A percentile compares a stretch with the other conserved stretches of the same genome.
phyloP scores from a whole-genome alignment of 1,140 invertebrate genomes.

The Homalodisca vitripennis region DNA sequence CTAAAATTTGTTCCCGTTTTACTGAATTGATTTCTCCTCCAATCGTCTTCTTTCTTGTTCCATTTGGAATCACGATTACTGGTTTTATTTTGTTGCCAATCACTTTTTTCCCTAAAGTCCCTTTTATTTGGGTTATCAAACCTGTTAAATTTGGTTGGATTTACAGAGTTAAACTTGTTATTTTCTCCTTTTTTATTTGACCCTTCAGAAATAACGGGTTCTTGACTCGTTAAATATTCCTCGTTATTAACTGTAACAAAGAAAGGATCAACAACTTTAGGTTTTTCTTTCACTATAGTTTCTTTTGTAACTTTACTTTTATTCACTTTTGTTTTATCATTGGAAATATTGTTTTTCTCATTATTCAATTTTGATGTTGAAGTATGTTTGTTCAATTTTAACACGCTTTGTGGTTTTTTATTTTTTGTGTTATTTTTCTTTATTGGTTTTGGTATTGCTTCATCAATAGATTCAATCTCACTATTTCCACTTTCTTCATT shows the following conservation, averaged over 20 bases:
- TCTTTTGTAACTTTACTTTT: neutral
- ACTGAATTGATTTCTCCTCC: neutral
- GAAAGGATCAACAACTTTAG: constrained; percentile 54
- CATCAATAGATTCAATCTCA: neutral
- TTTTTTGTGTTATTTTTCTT: neutral
- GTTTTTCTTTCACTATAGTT: neutral
- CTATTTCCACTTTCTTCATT: too few relatives aligned
- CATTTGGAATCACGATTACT: neutral
- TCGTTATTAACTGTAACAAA: constrained; percentile 57
- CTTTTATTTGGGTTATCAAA: neutral
- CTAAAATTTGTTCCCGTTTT: neutral
- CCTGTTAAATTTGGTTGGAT: constrained; percentile 31
- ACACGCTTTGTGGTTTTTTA: neutral
- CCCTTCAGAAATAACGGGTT: constrained; percentile 35
- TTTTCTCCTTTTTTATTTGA: constrained; percentile 47
- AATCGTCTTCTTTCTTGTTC: neutral
- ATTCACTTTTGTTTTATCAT: neutral
- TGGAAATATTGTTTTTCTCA: neutral
- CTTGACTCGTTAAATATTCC: constrained; percentile 56
- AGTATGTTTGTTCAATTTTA: neutral
- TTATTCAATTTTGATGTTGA: neutral
- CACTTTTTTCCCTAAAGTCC: neutral
- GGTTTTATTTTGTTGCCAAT: constrained; percentile 6
- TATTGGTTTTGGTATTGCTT: neutral
- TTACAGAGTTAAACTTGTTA: constrained; percentile 49